Conservation (phyloP, 2,113 vertebrate species). For the Naja naja region DNA sequence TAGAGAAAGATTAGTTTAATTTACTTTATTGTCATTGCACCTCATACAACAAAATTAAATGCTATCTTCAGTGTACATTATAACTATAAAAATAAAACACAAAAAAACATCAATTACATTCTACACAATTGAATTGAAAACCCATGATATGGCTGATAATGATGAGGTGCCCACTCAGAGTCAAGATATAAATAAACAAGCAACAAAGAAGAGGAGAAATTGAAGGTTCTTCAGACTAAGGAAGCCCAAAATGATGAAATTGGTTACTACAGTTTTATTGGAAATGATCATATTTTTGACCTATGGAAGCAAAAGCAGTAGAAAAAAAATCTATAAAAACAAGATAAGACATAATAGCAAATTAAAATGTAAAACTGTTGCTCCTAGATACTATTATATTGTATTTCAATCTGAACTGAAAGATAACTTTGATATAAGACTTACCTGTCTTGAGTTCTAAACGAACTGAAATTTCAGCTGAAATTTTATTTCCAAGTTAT, state of each 20-base stretch:
- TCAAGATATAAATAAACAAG: no score
- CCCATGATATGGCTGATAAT: no score
- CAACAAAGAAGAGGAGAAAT: conserved; percentile 5
- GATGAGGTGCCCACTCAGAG: no score
- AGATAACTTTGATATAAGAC: background rate
- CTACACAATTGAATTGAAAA: no score
- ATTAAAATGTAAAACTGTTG: background rate
- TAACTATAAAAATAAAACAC: no score
- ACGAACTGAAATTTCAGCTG: background rate
- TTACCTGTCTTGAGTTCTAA: background rate
- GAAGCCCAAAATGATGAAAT: conserved; percentile 50
- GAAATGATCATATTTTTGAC: conserved; percentile 32
- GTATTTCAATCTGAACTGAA: background rate
- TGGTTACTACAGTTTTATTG: conserved; percentile 24
- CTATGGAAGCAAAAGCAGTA: conserved; percentile 4
- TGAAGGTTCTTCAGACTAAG: conserved; percentile 40
- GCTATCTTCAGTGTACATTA: no score
- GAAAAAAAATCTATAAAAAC: background rate
- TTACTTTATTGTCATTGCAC: no score
- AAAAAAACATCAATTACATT: no score
- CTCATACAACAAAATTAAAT: no score
- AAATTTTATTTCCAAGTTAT: background rate
- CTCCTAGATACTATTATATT: background rate
- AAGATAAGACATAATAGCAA: no score
- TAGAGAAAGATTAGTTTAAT: no score